Conservation (phyloP, 2,797 vertebrate genomes). For the Cirrhinus molitorella region DNA sequence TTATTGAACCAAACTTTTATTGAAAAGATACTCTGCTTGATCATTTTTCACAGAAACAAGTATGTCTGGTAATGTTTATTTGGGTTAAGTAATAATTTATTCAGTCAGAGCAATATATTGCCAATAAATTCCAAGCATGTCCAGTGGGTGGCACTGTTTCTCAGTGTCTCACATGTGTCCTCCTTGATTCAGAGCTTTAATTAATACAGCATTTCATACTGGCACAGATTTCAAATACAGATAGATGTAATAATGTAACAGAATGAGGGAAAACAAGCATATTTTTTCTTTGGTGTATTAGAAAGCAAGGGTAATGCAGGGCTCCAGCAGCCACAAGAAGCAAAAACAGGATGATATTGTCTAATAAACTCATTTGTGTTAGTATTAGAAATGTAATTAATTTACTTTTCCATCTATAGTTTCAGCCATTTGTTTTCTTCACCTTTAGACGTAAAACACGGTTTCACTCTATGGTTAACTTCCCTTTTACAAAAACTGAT, state of each 20-base stretch:
- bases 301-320: background rate
- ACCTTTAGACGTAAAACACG: background rate
- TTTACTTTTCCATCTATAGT: background rate
- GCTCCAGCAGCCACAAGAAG: background rate
- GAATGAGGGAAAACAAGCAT: background rate
- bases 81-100: slow-evolving; percentile 38
- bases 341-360: background rate
- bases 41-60: background rate
- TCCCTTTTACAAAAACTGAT: slow-evolving; percentile 16
- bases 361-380: background rate
- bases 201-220: slow-evolving; percentile 10
- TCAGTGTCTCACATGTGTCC: slow-evolving; percentile 1
- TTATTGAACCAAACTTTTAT: slow-evolving; percentile 7
- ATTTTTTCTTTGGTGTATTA: background rate
- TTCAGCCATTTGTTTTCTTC: background rate
- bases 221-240: slow-evolving; percentile 29
- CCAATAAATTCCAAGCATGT: slow-evolving; percentile 35
- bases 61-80: slow-evolving; percentile 26
- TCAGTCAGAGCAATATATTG: slow-evolving; percentile 28
- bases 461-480: background rate
- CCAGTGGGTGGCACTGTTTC: slow-evolving; percentile 52
- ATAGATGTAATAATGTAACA: background rate
- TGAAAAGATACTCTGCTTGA: background rate
- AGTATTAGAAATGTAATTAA: background rate
- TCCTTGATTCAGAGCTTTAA: background rate